Base-by-base conservation (phyloP, 2,113 vertebrate genomes). In the Pseudopodoces humilis region DNA sequence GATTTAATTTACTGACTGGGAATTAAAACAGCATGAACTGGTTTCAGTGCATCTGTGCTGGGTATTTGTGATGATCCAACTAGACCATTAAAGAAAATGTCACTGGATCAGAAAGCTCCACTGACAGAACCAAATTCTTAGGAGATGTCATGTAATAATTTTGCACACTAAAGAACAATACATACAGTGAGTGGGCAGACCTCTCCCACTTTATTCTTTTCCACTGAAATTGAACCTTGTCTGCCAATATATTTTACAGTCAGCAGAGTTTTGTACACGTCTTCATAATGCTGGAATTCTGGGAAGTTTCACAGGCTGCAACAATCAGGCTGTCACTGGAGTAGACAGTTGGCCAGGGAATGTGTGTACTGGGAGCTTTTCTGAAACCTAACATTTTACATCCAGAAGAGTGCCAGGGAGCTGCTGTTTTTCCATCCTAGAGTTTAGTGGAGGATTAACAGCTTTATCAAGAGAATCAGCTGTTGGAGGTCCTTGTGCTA, bases 1-100 rank as follows among this genome's bases (percentile, higher is more conserved):
- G 28, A 94, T 88, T 90, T 91, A 91, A 95, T 86, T 94, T 90
- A 90, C 35, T 67, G 63, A 47, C 76, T 83, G 69, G 84, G 71
- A 95, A 96, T 92, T 91, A 94, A 91, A 95, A 91, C 91, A 95
- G 70, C 78, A 80, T 31, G 70, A 89, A 92, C 74, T 75, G 76
- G 68, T 71, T 92, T 94, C 82, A 74, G n/a, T 47, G 43, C 47
- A 83, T 86, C 85, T 89, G 72, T 88, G 92, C 68, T 49, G 60
- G 55, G 13, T 47, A 94, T 86, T 86, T 71, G 44, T 70, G 72
- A 67, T 30, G 44, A 47, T 65, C 44, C 77, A 86, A 67, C 19
- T 2, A 86, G 43, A 85, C 18, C 25, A 56, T 67, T 83, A n/a
- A 44, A 86, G 90, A 89, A 67, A 83, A 30, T 3, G 27, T 23